phyloP scores from a whole-genome alignment of 2,888 invertebrate species.

The Coleophora deauratella region DNA sequence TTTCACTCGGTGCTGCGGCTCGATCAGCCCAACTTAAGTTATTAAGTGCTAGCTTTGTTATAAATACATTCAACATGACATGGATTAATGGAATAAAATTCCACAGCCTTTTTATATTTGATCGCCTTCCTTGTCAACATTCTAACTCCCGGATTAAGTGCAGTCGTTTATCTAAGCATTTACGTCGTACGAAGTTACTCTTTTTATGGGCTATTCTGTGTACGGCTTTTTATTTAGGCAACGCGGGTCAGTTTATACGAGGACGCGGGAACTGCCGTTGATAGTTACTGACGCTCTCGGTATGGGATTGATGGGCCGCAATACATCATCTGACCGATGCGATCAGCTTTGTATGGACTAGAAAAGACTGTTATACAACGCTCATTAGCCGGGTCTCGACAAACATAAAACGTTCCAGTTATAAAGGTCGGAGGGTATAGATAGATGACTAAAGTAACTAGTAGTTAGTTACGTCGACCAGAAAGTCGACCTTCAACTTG shows the following conservation, averaged over 20 bases:
- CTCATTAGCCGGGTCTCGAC: slow-evolving; percentile 18
- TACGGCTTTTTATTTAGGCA: slow-evolving; percentile 45
- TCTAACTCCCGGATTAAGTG: slow-evolving; percentile 67
- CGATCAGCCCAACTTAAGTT: slow-evolving; percentile 53
- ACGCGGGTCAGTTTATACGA: slow-evolving; percentile 38
- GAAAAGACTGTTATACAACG: slow-evolving; percentile 20
- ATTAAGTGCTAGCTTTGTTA: slow-evolving; percentile 69
- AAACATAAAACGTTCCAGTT: not conserved
- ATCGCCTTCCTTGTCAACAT: slow-evolving; percentile 63
- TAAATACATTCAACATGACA: slow-evolving; percentile 65
- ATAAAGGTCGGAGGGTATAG: slow-evolving; percentile 12
- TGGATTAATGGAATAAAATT: slow-evolving; percentile 63
- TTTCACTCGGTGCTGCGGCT: slow-evolving; percentile 52
- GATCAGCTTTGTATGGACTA: slow-evolving; percentile 24
- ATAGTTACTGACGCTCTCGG: slow-evolving; percentile 24
- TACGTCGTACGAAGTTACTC: slow-evolving; percentile 49
- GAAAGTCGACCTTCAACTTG: slow-evolving; percentile 63
- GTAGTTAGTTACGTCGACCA: slow-evolving; percentile 55
- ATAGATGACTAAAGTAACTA: slow-evolving; percentile 39
- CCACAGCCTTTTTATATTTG: slow-evolving; percentile 52
- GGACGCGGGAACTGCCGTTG: slow-evolving; percentile 22
- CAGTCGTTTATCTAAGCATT: slow-evolving; percentile 60
- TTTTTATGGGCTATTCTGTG: slow-evolving; percentile 53
- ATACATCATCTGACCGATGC: slow-evolving; percentile 30
- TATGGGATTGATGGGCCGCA: slow-evolving; percentile 30